Percentiles rank a stretch among this genome's conserved stretches.
Conservation (phyloP, 2,113 vertebrate species). For the Raja brachyura region DNA sequence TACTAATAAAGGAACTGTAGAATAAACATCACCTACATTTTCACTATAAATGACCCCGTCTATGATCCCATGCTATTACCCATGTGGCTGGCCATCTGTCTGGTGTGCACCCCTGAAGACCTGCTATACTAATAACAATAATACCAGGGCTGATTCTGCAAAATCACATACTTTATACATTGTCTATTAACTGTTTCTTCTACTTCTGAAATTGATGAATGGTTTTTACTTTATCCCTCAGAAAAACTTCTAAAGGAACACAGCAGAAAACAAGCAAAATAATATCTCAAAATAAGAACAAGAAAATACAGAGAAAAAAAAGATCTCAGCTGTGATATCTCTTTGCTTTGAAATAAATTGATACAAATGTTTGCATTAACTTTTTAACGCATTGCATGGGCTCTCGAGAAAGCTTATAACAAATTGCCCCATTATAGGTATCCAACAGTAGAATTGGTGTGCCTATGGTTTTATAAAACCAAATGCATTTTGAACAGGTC, state of each 20-base stretch:
- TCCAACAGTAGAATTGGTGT: not conserved
- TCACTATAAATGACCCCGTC: no score
- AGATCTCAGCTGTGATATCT: not conserved
- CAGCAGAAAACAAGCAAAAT: not conserved
- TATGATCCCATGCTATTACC: no score
- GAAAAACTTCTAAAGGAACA: not conserved
- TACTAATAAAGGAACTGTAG: no score
- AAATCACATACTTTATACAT: not conserved
- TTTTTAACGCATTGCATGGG: not conserved
- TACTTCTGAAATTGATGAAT: not conserved
- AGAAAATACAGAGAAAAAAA: constrained; percentile 27
- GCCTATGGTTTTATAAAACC: not conserved
- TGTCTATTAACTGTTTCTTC: not conserved
- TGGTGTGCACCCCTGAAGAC: no score
- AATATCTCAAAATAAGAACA: not conserved
- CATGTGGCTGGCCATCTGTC: no score
- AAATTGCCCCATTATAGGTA: not conserved
- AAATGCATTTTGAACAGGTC: not conserved
- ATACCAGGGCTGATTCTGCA: not conserved
- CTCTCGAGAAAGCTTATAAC: not conserved
- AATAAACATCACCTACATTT: no score
- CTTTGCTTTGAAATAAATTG: not conserved
- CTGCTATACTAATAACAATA: no score
- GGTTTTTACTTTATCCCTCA: not conserved
- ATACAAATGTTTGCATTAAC: not conserved